Conservation (phyloP, 2,888 invertebrate species). For the Xylota segnis region DNA sequence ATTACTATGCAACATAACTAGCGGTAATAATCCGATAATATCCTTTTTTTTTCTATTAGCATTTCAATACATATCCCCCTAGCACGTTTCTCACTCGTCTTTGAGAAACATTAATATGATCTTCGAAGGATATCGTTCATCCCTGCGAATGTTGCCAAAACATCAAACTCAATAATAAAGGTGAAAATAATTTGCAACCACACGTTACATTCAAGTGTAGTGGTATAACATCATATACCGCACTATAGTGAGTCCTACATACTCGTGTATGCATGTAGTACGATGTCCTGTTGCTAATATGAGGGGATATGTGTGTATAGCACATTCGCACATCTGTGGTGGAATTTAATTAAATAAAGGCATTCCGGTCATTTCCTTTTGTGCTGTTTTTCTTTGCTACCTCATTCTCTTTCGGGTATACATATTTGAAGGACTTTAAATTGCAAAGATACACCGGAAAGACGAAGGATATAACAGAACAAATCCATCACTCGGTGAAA, state of each 20-base stretch:
- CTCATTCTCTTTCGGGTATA: background rate
- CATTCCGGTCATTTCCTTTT: constrained; percentile 76
- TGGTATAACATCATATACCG: constrained; percentile 11
- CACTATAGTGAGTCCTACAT: background rate
- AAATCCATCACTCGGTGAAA: constrained; percentile 64
- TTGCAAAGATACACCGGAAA: constrained; percentile 58
- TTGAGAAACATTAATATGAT: constrained; percentile 43
- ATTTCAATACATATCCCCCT: constrained; percentile 48
- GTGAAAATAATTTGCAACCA: constrained; percentile 72
- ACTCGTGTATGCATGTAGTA: constrained; percentile 1
- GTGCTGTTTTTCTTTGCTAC: constrained; percentile 44
- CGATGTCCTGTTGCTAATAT: constrained; percentile 51
- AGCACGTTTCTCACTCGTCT: constrained; percentile 7
- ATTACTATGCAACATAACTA: constrained; percentile 76
- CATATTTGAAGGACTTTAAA: constrained; percentile 67
- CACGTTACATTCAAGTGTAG: constrained; percentile 14
- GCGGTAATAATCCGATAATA: constrained; percentile 76
- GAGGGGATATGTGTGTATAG: constrained; percentile 32
- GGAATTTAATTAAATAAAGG: constrained; percentile 77
- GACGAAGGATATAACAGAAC: constrained; percentile 68
- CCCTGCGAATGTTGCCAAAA: constrained; percentile 54
- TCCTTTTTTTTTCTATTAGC: constrained; percentile 71
- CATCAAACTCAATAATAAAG: constrained; percentile 68
- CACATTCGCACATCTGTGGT: constrained; percentile 73
- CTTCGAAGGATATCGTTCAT: constrained; percentile 36